Percentiles rank a stretch among this genome's conserved stretches.
Conservation (phyloP, 1,140 invertebrate genomes). For the Drosophila mojavensis region DNA sequence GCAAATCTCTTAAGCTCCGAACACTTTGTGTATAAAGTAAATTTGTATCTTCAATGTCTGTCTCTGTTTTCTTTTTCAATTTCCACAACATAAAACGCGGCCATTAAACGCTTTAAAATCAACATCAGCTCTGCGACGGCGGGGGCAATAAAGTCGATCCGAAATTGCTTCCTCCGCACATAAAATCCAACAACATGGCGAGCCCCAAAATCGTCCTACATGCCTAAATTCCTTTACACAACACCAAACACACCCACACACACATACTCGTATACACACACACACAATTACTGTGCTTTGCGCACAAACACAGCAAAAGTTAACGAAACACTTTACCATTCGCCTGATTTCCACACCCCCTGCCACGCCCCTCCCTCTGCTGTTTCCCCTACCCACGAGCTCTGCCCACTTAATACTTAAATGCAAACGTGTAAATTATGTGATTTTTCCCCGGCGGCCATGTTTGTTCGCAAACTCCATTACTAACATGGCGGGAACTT, state of each 20-base stretch:
- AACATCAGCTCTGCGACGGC: constrained; percentile 67
- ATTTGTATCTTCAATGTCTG: constrained; percentile 47
- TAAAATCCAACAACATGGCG: constrained; percentile 64
- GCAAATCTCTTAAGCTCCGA: constrained; percentile 71
- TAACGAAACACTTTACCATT: constrained; percentile 75
- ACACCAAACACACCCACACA: constrained; percentile 18
- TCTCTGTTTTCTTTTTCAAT: constrained; percentile 65
- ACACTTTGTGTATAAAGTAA: constrained; percentile 76
- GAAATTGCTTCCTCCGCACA: constrained; percentile 79
- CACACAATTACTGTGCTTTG: constrained; percentile 59
- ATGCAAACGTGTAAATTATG: constrained; percentile 82
- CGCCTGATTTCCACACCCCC: background rate
- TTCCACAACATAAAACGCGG: constrained; percentile 51
- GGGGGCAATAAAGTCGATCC: constrained; percentile 80
- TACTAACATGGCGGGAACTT: constrained; percentile 77
- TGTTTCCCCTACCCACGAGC: background rate
- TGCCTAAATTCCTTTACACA: constrained; percentile 66
- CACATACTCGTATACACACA: constrained; percentile 9
- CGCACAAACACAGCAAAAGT: constrained; percentile 71
- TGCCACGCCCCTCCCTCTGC: background rate
- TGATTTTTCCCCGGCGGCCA: constrained; percentile 81
- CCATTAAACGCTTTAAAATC: constrained; percentile 82
- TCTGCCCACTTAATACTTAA: constrained; percentile 78
- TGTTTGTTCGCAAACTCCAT: constrained; percentile 82
- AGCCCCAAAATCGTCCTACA: constrained; percentile 49